These are phyloP conservation scores for Lacerta bilineata DNA, from an alignment of 2,797 vertebrate genomes.

Conservation along the genomic window DNA sequence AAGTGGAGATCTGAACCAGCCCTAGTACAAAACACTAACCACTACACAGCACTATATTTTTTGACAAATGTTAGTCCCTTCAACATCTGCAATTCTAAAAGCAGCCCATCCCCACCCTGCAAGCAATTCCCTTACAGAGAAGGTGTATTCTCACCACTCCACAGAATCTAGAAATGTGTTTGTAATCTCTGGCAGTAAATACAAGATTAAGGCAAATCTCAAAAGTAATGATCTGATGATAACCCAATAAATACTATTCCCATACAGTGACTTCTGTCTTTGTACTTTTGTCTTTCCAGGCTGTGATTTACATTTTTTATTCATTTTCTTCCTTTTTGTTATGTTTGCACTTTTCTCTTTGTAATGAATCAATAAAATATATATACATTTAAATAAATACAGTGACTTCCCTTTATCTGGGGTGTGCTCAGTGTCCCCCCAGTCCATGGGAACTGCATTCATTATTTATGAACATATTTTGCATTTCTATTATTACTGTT, in stretches of 20 bases:
- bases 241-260: background rate
- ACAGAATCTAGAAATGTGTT: background rate
- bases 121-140: background rate
- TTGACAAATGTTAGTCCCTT: background rate
- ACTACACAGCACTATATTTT: background rate
- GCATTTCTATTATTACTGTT: too few relatives aligned
- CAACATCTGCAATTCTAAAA: background rate
- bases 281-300: too few relatives aligned
- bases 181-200: background rate
- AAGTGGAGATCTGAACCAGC: background rate
- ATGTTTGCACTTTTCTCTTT: too few relatives aligned
- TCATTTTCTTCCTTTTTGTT: too few relatives aligned
- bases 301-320: too few relatives aligned
- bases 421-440: background rate
- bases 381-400: too few relatives aligned
- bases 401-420: background rate
- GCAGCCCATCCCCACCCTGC: background rate
- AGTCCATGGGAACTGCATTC: background rate
- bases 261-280: background rate
- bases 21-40: background rate
- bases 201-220: background rate
- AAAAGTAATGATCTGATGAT: constrained; percentile 14
- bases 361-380: too few relatives aligned
- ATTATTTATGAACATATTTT: too few relatives aligned
- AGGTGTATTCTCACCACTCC: background rate